These are phyloP conservation scores for Drosophila ambigua DNA, from an alignment of 1,140 invertebrate genomes.

Conservation along the genomic window DNA sequence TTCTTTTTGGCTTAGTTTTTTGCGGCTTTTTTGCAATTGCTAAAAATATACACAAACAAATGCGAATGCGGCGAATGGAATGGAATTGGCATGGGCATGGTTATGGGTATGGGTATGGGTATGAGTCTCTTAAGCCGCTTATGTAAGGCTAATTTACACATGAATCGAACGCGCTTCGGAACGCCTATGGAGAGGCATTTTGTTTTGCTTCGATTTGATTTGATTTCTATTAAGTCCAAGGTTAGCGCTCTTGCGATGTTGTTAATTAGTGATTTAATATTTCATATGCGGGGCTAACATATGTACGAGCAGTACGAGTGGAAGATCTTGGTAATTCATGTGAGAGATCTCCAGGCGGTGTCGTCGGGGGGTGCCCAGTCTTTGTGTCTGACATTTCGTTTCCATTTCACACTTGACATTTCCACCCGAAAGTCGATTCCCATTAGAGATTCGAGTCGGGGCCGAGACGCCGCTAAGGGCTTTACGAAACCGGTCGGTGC, in stretches of 20 bases:
- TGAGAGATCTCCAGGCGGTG: too few relatives aligned
- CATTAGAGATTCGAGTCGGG: constrained; percentile 29
- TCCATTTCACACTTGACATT: constrained; percentile 74
- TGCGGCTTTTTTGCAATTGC: constrained; percentile 76
- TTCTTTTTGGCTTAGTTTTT: constrained; percentile 7
- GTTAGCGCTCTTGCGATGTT: constrained; percentile 62
- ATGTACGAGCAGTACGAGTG: not conserved
- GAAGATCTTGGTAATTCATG: too few relatives aligned
- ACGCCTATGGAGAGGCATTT: constrained; percentile 60
- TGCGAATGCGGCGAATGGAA: not conserved
- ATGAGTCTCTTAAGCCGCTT: constrained; percentile 61
- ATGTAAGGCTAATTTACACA: constrained; percentile 82
- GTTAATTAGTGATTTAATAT: constrained; percentile 79
- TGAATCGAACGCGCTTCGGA: constrained; percentile 62
- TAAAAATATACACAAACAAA: constrained; percentile 68
- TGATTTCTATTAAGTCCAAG: constrained; percentile 81
- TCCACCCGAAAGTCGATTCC: constrained; percentile 36
- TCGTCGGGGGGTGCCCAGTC: constrained; percentile 12
- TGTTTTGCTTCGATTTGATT: constrained; percentile 61
- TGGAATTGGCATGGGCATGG: too few relatives aligned
- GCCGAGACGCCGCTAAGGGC: constrained; percentile 39
- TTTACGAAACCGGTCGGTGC: constrained; percentile 50
- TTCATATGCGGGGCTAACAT: constrained; percentile 36
- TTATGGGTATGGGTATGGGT: too few relatives aligned
- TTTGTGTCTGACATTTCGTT: constrained; percentile 62